A percentile compares a stretch with the other conserved stretches of the same genome.
phyloP scores from a whole-genome alignment of 2,797 vertebrate genomes.

The Pseudocheirus occidentalis region DNA sequence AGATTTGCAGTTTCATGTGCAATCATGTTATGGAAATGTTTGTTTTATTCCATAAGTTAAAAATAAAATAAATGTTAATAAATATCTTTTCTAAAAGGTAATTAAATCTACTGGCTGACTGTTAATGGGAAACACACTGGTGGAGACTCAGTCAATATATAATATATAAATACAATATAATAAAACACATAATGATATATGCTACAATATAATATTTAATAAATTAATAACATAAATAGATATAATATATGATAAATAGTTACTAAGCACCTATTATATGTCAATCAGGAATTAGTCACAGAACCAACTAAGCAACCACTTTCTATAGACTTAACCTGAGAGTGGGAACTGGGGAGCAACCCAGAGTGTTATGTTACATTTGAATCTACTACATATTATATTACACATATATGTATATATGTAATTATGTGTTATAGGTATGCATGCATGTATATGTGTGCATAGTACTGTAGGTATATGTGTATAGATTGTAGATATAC shows the following conservation, averaged over 20 bases:
- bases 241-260: not conserved
- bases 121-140: not conserved
- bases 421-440: not conserved
- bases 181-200: too few species aligned
- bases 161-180: too few species aligned
- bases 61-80: not conserved
- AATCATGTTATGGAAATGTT: not conserved
- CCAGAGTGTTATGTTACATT: not conserved
- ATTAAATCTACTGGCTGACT: not conserved
- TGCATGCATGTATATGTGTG: not conserved
- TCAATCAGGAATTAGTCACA: not conserved
- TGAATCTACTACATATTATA: not conserved
- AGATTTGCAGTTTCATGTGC: not conserved
- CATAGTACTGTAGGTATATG: not conserved
- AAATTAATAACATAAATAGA: too few species aligned
- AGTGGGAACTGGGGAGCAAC: not conserved
- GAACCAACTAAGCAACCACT: not conserved
- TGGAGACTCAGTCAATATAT: not conserved
- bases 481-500: not conserved
- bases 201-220: not conserved
- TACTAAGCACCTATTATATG: not conserved
- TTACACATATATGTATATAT: not conserved
- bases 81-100: not conserved
- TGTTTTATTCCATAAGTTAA: not conserved
- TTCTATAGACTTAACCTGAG: not conserved